Evolutionary conservation across 2,888 invertebrate species (phyloP), one percentile per base, ranked within the genome.

Genomic region (Stomorhina lunata): DNA sequence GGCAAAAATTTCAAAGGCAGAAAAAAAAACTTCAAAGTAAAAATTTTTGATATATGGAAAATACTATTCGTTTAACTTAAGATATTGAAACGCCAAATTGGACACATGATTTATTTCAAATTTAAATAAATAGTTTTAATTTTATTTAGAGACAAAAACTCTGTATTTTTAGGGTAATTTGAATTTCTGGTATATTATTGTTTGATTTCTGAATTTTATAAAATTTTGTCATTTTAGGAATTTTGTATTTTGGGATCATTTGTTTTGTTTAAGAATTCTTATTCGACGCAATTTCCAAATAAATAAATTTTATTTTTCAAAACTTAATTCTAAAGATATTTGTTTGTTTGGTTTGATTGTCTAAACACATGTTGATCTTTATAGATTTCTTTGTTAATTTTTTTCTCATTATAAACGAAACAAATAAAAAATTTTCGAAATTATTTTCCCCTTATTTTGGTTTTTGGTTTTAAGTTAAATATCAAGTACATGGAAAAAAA

Each of bases 271-370:
- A 6, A 37, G 50, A 59, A 68, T 32, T 68, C 53, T 40, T 63
- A 71, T 65, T 71, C 73, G 78, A 75, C 81, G 78, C 73, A 79
- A 82, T 79, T 81, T 82, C 29, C 17, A 63, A 75, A 79, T 57
- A 63, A 72, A 63, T 45, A 61, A 43, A 53, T 45, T 22, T 57
- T 7, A 22, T 55, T 50, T 45, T 53, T 45, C 40, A 20, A 27
- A 78, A n/a, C n/a, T n/a, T n/a, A n/a, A n/a, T n/a, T n/a, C 37
- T 69, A 40, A 40, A 72, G 50, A 72, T 20, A 40, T 20, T 15
- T 34, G 65, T 65, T 55, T 25, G 25, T 65, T 34, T 40, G 20
- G 50, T 78, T 78, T 53, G 37, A 76, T 75, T 66, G 59, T 61
- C 6, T 17, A 17, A 81, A 78, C 82, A 82, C 79, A 82, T 82